Evolutionary conservation across 2,113 vertebrate species (phyloP).

Genomic region (Notiomystis cincta): DNA sequence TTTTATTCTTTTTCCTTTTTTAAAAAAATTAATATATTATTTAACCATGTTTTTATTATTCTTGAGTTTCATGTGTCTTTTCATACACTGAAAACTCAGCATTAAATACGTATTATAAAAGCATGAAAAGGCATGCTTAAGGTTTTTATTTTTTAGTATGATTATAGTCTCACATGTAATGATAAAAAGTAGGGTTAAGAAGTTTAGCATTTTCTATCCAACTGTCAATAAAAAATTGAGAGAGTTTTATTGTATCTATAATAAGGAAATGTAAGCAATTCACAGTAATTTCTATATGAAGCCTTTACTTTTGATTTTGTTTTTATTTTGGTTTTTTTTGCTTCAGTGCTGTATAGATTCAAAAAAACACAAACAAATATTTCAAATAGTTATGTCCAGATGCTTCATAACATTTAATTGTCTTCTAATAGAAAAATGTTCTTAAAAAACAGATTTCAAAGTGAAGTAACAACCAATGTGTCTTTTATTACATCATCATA

Average conservation of each 20-base stretch:
- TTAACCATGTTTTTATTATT: not conserved
- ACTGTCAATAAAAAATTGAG: not conserved
- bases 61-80: not conserved
- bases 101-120: not conserved
- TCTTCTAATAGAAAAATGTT: not conserved
- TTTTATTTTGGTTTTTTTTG: not conserved
- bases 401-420: constrained; percentile 4
- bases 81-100: not conserved
- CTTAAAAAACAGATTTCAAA: constrained; percentile 5
- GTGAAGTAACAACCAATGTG: not conserved
- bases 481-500: not conserved
- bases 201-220: not conserved
- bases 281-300: not conserved
- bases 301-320: not conserved
- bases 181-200: not conserved
- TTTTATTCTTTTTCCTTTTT: not conserved
- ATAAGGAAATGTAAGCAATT: not conserved
- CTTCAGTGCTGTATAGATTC: not conserved
- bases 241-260: not conserved
- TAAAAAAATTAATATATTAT: not conserved
- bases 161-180: not conserved
- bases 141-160: not conserved
- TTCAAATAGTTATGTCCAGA: not conserved
- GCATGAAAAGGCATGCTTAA: not conserved
- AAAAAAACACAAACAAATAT: not conserved